Conservation (phyloP, 2,797 vertebrate species). For the Heterohyrax brucei region DNA sequence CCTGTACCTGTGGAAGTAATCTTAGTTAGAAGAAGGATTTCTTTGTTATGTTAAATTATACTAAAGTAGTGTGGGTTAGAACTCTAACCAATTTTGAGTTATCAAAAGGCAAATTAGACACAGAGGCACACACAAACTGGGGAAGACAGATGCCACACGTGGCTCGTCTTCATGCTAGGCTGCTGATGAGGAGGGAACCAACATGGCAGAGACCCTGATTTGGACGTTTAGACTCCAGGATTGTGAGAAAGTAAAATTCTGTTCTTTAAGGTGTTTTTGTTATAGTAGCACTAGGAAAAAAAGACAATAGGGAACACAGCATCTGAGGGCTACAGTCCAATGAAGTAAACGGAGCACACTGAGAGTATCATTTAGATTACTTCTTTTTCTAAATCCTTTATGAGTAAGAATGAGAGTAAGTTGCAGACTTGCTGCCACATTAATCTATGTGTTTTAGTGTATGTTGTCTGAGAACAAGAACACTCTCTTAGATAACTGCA, state of each 20-base stretch:
- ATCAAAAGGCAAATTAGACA: background rate
- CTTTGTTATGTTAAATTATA: background rate
- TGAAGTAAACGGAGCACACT: background rate
- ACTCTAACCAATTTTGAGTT: background rate
- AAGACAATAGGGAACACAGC: background rate
- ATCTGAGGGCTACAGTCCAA: background rate
- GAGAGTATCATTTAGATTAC: background rate
- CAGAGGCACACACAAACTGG: background rate
- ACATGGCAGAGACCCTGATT: background rate
- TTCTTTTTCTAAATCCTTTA: background rate
- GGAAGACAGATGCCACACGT: background rate
- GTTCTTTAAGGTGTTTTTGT: background rate
- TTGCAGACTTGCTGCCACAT: background rate
- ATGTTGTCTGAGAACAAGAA: background rate
- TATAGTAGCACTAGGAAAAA: background rate
- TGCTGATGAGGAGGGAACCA: background rate
- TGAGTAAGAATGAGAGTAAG: background rate
- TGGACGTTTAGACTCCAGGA: background rate
- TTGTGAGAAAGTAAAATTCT: background rate
- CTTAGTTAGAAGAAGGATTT: background rate
- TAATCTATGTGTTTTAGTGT: background rate
- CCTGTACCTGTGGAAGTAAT: too few species aligned
- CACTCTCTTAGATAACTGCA: background rate
- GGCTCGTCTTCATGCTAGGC: too few species aligned
- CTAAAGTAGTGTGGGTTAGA: background rate